Percentiles rank a stretch among this genome's conserved stretches.
Evolutionary conservation across 1,140 invertebrate species (phyloP).

Genomic region (Hylyphantes graminicola): DNA sequence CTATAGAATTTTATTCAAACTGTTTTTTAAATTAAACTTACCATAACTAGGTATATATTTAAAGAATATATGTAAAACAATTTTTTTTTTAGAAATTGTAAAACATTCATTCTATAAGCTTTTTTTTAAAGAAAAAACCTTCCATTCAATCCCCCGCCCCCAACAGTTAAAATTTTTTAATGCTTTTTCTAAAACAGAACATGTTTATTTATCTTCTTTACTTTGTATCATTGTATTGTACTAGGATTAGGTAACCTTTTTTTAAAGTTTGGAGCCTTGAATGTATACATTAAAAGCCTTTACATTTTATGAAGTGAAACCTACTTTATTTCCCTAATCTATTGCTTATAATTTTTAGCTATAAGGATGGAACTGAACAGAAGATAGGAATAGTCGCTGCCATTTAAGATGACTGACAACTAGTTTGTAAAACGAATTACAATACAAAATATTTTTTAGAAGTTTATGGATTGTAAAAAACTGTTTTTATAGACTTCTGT

Average conservation of each 20-base stretch:
- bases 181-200: not conserved
- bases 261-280: not conserved
- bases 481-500: slow-evolving; percentile 14
- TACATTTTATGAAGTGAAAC: not conserved
- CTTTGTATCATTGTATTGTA: not conserved
- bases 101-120: too few species aligned
- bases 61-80: not conserved
- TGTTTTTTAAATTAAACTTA: not conserved
- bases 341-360: slow-evolving; percentile 28
- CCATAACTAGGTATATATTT: not conserved
- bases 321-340: not conserved
- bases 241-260: not conserved
- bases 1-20: not conserved
- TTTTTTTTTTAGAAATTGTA: too few species aligned
- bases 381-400: slow-evolving; percentile 31
- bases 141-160: too few species aligned
- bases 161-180: not conserved
- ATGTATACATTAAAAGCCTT: not conserved
- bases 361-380: slow-evolving; percentile 54
- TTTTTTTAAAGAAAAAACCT: too few species aligned
- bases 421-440: slow-evolving; percentile 17
- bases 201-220: not conserved
- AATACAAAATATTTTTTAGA: slow-evolving; percentile 26
- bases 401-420: not conserved
- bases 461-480: not conserved